These are phyloP conservation scores for Dendroctonus ponderosae DNA, from an alignment of 1,140 invertebrate species.

Conservation along the genomic window DNA sequence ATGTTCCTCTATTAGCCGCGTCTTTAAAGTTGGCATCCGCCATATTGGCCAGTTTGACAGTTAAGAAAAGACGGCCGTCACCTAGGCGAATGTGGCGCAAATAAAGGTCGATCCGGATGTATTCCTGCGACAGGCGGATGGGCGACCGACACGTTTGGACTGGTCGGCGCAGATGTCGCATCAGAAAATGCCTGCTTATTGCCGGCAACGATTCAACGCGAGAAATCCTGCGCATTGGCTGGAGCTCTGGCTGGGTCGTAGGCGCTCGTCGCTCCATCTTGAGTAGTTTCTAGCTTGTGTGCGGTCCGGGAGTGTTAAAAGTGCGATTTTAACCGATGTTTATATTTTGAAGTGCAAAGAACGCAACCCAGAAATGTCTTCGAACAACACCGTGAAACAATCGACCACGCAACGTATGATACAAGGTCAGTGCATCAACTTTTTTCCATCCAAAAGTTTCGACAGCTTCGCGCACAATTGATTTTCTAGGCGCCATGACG, in stretches of 20 bases:
- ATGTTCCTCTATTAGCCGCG: too few relatives aligned
- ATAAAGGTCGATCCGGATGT: not conserved
- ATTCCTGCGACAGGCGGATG: not conserved
- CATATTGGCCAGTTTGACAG: not conserved
- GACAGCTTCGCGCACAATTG: conserved; percentile 48
- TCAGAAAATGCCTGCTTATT: not conserved
- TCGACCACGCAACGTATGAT: conserved; percentile 53
- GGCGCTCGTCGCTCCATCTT: conserved; percentile 52
- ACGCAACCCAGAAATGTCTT: conserved; percentile 52
- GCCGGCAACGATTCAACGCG: conserved; percentile 38
- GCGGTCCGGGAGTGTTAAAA: conserved; percentile 49
- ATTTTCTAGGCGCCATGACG: conserved; percentile 53
- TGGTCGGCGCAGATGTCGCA: not conserved
- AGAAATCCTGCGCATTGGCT: conserved; percentile 42
- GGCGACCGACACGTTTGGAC: not conserved
- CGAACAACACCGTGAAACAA: conserved; percentile 52
- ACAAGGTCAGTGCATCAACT: conserved; percentile 49
- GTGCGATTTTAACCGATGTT: conserved; percentile 51
- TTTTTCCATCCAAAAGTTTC: conserved; percentile 13
- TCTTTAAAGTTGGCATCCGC: too few relatives aligned
- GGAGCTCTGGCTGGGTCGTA: conserved; percentile 50
- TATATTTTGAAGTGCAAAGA: conserved; percentile 52
- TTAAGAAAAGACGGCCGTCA: not conserved
- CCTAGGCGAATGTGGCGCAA: not conserved
- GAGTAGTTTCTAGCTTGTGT: conserved; percentile 53